Percentiles rank a stretch among this genome's conserved stretches.
phyloP scores from a whole-genome alignment of 2,113 vertebrate species.

The Sminthopsis crassicaudata region DNA sequence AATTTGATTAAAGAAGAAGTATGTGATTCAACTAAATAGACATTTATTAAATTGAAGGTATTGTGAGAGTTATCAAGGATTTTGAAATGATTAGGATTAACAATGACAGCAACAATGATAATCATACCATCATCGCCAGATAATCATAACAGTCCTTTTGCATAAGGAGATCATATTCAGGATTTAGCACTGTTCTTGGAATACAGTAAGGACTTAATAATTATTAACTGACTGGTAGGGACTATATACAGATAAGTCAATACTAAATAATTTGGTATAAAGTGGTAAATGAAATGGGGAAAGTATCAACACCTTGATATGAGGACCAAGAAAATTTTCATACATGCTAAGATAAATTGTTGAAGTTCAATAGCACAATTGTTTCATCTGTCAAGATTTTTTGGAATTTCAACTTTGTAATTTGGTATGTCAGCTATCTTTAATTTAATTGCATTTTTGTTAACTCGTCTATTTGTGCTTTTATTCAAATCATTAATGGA shows the following conservation, averaged over 20 bases:
- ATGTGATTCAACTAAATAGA: neutral
- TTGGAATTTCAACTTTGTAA: neutral
- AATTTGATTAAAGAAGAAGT: neutral
- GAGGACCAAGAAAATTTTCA: neutral
- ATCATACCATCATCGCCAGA: neutral
- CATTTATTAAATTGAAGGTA: neutral
- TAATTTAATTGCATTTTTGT: neutral
- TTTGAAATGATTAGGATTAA: neutral
- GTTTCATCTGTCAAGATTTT: neutral
- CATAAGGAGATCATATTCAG: neutral
- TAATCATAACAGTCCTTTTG: neutral
- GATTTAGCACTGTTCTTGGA: neutral
- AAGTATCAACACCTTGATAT: neutral
- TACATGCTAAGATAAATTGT: neutral
- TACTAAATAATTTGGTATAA: neutral
- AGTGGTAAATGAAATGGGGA: neutral
- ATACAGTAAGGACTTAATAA: neutral
- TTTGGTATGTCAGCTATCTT: neutral
- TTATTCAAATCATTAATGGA: neutral
- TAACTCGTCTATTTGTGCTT: neutral
- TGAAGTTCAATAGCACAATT: neutral
- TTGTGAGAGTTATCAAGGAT: neutral
- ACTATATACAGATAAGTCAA: neutral
- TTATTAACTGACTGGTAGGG: neutral
- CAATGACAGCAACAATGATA: neutral